A percentile compares a stretch with the other conserved stretches of the same genome.
phyloP scores from a whole-genome alignment of 1,140 invertebrate genomes.

The Drosophila dunni region DNA sequence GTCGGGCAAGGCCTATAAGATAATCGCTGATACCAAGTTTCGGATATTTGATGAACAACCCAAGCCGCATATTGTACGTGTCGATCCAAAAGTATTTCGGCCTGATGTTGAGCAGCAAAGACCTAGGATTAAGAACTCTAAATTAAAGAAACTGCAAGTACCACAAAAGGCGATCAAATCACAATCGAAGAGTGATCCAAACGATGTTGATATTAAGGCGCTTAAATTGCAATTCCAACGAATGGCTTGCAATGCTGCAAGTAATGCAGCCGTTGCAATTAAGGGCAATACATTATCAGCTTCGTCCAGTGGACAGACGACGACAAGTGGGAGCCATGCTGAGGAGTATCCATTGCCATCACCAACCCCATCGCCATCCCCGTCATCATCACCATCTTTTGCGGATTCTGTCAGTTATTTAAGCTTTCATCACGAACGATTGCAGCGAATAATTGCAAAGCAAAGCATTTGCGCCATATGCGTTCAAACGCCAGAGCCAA shows the following conservation, averaged over 20 bases:
- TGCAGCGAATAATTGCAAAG: conserved; percentile 30
- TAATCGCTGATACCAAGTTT: conserved; percentile 40
- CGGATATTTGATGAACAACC: conserved; percentile 52
- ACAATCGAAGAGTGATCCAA: conserved; percentile 2
- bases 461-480: conserved; percentile 39
- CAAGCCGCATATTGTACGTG: conserved; percentile 48
- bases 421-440: conserved; percentile 41
- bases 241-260: conserved; percentile 24
- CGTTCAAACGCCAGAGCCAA: conserved; percentile 34
- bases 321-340: too few species aligned
- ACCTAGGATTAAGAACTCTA: conserved; percentile 17
- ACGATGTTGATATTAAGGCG: conserved; percentile 38
- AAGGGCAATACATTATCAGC: conserved; percentile 29
- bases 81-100: conserved; percentile 31
- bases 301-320: conserved; percentile 1
- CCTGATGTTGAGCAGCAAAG: conserved; percentile 15
- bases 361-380: too few species aligned
- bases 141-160: conserved; percentile 17
- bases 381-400: background rate
- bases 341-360: too few species aligned
- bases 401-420: conserved; percentile 45
- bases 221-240: conserved; percentile 33
- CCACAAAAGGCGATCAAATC: conserved; percentile 10
- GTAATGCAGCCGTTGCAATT: conserved; percentile 22
- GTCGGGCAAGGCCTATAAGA: conserved; percentile 15